These are phyloP conservation scores for Parnassius mnemosyne DNA, from an alignment of 2,888 invertebrate species.

Conservation along the genomic window DNA sequence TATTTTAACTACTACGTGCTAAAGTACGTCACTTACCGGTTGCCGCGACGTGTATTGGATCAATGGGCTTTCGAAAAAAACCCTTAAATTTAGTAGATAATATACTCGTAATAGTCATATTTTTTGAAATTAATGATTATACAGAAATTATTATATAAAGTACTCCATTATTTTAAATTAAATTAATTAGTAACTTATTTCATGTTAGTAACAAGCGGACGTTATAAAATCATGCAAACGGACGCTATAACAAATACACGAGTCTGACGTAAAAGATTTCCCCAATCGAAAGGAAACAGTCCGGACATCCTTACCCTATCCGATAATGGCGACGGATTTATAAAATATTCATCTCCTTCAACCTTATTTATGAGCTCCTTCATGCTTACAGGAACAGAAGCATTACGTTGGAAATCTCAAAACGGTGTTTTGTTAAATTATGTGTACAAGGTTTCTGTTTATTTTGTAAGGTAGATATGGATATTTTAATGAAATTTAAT, in stretches of 20 bases:
- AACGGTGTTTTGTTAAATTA: constrained; percentile 37
- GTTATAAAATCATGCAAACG: constrained; percentile 15
- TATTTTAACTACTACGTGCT: constrained; percentile 18
- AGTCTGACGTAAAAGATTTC: constrained; percentile 48
- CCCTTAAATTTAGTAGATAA: no score
- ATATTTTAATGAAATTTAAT: constrained; percentile 1
- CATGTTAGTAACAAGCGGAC: background rate
- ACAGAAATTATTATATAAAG: no score
- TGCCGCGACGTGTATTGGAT: constrained; percentile 50
- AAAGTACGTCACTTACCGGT: constrained; percentile 42
- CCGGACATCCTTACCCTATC: constrained; percentile 63
- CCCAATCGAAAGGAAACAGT: constrained; percentile 47
- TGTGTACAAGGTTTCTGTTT: constrained; percentile 12
- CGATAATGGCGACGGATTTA: constrained; percentile 64
- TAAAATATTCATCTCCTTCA: constrained; percentile 67
- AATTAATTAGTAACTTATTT: background rate
- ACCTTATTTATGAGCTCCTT: constrained; percentile 65
- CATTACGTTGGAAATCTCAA: constrained; percentile 41
- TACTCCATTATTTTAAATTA: no score
- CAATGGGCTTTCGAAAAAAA: constrained; percentile 37
- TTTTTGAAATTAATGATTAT: no score
- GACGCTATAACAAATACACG: constrained; percentile 30
- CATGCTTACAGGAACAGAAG: constrained; percentile 51
- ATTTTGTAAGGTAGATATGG: constrained; percentile 4
- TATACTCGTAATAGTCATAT: no score